phyloP scores from a whole-genome alignment of 2,797 vertebrate genomes.

The Chloroceryle amazona region DNA sequence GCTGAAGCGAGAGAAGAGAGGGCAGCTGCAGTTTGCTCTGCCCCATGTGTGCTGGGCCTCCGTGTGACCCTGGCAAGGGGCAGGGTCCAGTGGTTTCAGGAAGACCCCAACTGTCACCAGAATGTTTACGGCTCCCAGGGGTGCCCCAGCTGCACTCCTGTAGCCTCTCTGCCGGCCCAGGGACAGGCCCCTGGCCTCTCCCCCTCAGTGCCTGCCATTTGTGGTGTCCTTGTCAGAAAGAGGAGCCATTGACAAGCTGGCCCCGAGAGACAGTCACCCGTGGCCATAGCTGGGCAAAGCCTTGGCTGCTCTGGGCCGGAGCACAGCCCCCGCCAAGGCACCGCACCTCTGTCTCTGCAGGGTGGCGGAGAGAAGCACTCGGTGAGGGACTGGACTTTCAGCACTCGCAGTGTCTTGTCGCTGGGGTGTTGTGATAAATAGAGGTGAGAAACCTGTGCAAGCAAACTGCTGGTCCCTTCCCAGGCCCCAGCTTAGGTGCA shows the following conservation, averaged over 20 bases:
- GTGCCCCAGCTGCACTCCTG: rapidly evolving
- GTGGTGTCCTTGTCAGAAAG: neutral
- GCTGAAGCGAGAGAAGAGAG: too few species aligned
- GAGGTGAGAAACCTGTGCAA: neutral
- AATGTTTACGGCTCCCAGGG: neutral
- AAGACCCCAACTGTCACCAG: neutral
- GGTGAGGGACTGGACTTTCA: constrained; percentile 19
- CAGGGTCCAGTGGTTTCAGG: too few species aligned
- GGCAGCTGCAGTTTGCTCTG: too few species aligned
- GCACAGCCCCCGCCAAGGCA: too few species aligned
- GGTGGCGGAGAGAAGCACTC: neutral
- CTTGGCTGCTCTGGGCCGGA: neutral
- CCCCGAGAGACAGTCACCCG: rapidly evolving
- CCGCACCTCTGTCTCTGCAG: neutral
- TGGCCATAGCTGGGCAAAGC: neutral
- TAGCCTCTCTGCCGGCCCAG: neutral
- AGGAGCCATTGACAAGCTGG: neutral
- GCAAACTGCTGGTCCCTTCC: neutral
- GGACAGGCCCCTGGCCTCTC: neutral
- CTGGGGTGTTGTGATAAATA: neutral
- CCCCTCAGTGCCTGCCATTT: neutral
- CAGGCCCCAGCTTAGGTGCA: neutral
- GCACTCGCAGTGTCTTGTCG: neutral
- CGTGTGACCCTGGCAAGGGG: too few species aligned
- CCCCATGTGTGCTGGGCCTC: too few species aligned